These are phyloP conservation scores for Lycia hirtaria DNA, from an alignment of 2,888 invertebrate genomes.

Conservation along the genomic window DNA sequence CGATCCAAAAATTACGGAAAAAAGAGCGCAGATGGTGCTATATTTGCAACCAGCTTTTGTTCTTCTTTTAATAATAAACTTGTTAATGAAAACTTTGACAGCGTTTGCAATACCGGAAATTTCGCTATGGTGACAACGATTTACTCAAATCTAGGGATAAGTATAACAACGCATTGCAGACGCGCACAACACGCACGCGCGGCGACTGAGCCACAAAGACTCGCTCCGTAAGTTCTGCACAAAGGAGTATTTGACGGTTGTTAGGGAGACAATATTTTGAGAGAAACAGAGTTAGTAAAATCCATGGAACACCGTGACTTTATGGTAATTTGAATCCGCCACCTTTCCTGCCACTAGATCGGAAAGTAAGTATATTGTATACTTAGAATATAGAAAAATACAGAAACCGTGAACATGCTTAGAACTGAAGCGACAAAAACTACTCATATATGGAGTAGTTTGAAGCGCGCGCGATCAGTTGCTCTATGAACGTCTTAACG, in stretches of 20 bases:
- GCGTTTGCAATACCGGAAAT: not conserved
- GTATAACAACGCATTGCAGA: slow-evolving; percentile 9
- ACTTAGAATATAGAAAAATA: too few species aligned
- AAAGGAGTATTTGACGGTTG: slow-evolving; percentile 35
- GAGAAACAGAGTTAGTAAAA: not conserved
- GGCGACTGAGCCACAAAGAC: slow-evolving; percentile 41
- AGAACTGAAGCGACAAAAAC: too few species aligned
- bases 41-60: too few species aligned
- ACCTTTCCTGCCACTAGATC: not conserved
- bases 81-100: not conserved
- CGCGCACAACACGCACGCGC: not conserved
- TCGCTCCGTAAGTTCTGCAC: slow-evolving; percentile 44
- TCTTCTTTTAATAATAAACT: not conserved
- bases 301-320: not conserved
- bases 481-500: too few species aligned
- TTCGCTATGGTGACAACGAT: slow-evolving; percentile 27
- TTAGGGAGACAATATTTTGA: slow-evolving; percentile 30
- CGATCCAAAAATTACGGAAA: too few species aligned
- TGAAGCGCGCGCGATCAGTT: too few species aligned
- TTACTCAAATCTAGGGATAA: slow-evolving; percentile 27
- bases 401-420: too few species aligned
- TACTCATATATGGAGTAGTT: too few species aligned
- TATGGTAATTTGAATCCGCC: too few species aligned
- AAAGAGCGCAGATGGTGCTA: too few species aligned
- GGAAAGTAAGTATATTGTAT: too few species aligned